Evolutionary conservation across 2,888 invertebrate genomes (phyloP), one percentile per base, ranked within the genome.

Genomic region (Sepiola atlantica): DNA sequence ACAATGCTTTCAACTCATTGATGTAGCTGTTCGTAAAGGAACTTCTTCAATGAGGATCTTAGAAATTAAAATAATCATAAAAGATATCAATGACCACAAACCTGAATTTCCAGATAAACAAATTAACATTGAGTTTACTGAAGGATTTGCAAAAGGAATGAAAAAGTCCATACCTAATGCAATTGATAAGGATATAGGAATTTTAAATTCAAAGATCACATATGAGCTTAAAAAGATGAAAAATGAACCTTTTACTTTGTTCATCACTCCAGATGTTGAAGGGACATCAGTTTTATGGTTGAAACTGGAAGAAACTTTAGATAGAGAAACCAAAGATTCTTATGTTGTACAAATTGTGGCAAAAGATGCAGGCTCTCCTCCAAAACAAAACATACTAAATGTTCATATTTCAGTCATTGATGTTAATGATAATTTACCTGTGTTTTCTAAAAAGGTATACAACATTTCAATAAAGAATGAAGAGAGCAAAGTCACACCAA

Each of bases 51-150:
- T 77, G 18, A 77, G 77, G n/a, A 77, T 77, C n/a, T 77, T 77
- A 77, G 77, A 77, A 77, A 77, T 77, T 18, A 77, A 77, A 77
- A n/a, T 77, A n/a, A 77, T 77, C 77, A 77, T 77, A 77, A n/a
- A 77, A 77, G 77, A 77, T 77, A 77, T 77, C 18, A 77, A 77
- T 77, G 77, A 77, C n/a, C n/a, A 77, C 3, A 14, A 77, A 77
- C 77, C 77, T n/a, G n/a, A 77, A 2, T 77, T 77, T 77, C 77
- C 32, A n/a, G 16, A 77, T 16, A 77, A 77, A 77, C 77, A 77
- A 77, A 32, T 77, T 32, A 77, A 77, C 14, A 77, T 77, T 32
- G 16, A 77, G 14, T 77, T 77, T 32, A 14, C 20, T n/a, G 77
- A 77, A 77, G n/a, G 18, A 16, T 0, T 12, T 32, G n/a, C 14